phyloP scores from a whole-genome alignment of 2,797 vertebrate genomes.

The Tympanoctomys barrerae region DNA sequence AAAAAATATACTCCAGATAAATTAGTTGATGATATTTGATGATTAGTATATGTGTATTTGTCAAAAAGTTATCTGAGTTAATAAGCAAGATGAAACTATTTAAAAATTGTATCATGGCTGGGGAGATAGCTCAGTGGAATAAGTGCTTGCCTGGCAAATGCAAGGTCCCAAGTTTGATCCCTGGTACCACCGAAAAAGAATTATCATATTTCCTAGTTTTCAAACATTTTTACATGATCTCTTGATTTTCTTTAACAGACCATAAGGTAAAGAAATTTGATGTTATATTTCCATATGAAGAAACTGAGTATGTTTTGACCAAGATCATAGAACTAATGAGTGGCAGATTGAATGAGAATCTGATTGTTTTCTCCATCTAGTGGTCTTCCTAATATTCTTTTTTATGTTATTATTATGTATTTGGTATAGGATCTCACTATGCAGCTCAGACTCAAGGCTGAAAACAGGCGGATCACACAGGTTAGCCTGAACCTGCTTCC shows the following conservation, averaged over 20 bases:
- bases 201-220: neutral
- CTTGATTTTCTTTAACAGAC: neutral
- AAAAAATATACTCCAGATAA: neutral
- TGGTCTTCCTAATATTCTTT: neutral
- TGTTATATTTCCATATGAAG: conserved; percentile 10
- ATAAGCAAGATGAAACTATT: neutral
- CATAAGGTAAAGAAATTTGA: neutral
- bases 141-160: too few relatives aligned
- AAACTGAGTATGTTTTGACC: conserved; percentile 47
- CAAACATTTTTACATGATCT: conserved; percentile 28
- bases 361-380: neutral
- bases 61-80: conserved; percentile 58
- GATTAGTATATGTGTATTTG: neutral
- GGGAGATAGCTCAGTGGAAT: too few relatives aligned
- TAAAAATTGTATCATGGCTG: neutral
- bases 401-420: too few relatives aligned
- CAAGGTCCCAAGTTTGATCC: too few relatives aligned
- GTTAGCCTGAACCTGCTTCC: too few relatives aligned
- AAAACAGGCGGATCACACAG: too few relatives aligned
- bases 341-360: neutral
- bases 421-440: too few relatives aligned
- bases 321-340: neutral
- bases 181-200: too few relatives aligned
- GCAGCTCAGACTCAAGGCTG: too few relatives aligned
- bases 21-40: conserved; percentile 57